Base-by-base conservation (phyloP, 2,113 vertebrate species). In the Labrus mixtus region DNA sequence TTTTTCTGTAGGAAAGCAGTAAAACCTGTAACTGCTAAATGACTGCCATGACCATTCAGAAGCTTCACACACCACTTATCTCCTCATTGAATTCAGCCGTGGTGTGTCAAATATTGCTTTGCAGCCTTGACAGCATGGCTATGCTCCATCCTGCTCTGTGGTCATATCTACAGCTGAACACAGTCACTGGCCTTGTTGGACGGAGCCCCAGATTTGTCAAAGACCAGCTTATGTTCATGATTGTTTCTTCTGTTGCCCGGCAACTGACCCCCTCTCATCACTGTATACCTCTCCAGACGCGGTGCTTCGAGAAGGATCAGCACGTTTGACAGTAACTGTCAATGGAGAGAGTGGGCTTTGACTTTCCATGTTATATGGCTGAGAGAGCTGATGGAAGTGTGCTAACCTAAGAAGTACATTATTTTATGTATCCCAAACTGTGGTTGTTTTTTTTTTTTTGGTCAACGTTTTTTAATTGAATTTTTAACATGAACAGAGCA, bases 201-300 rank as follows among this genome's bases (percentile, higher is more conserved):
- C 23, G 20, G 68, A 61, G 36, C 57, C 76, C 63, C 67, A 84
- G 58, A 67, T 78, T 88, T 78, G 59, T 80, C 71, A 82, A 71
- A 81, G 68, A 76, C 55, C 57, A 78, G 64, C 48, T 15, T 81
- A 37, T 70, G 71, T 66, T 39, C 65, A 63, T 29, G 51, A 68
- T 59, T 66, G 63, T 73, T 76, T 85, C 55, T 45, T 69, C 74
- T 79, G 87, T 88, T 88, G 81, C 87, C 79, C 66, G 17, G 87
- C 83, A 87, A 88, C 90, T 85, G 81, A 76, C 59, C 67, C 70
- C 12, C 53, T 73, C 57, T 85, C 23, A 78, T 57, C 5, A 25
- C 39, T 55, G 48, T 55, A n/a, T 65, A 58, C 41, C 58, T 60
- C 23, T 20, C 12, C 39, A 75, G 71, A 84, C 19, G 8, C 19